Conservation (phyloP, 2,888 invertebrate species). For the Nomada flava region DNA sequence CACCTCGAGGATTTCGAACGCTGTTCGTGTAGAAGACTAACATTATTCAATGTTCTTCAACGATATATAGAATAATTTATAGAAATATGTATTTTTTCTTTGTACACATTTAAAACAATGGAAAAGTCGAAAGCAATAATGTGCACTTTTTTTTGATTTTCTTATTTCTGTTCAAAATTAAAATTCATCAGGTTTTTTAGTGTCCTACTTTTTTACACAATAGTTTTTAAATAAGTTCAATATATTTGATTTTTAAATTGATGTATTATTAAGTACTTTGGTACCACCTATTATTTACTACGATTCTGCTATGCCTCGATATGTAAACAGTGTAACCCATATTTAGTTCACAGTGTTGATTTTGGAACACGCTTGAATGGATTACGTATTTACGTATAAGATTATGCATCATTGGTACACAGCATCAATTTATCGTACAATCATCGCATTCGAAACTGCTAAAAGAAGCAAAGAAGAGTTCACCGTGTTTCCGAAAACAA, state of each 20-base stretch:
- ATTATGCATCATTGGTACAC: no score
- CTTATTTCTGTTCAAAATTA: no score
- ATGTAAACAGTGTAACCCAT: not conserved
- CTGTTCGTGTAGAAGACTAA: not conserved
- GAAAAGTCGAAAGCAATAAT: no score
- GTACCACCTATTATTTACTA: not conserved
- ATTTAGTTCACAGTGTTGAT: slow-evolving; percentile 1
- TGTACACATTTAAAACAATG: no score
- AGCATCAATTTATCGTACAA: no score
- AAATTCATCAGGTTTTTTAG: not conserved
- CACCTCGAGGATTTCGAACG: slow-evolving; percentile 3
- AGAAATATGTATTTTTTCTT: no score
- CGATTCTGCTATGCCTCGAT: not conserved
- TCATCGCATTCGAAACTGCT: no score
- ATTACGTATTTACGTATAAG: no score
- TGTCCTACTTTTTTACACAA: not conserved
- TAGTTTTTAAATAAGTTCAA: not conserved
- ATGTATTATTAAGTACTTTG: not conserved
- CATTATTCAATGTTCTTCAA: not conserved
- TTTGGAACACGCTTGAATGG: slow-evolving; percentile 3
- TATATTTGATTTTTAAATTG: not conserved
- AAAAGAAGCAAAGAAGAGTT: no score
- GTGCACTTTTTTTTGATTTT: no score
- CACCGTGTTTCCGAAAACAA: no score
- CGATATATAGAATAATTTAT: not conserved